Evolutionary conservation across 1,140 invertebrate species (phyloP).

Genomic region (Zaprionus vittiger): DNA sequence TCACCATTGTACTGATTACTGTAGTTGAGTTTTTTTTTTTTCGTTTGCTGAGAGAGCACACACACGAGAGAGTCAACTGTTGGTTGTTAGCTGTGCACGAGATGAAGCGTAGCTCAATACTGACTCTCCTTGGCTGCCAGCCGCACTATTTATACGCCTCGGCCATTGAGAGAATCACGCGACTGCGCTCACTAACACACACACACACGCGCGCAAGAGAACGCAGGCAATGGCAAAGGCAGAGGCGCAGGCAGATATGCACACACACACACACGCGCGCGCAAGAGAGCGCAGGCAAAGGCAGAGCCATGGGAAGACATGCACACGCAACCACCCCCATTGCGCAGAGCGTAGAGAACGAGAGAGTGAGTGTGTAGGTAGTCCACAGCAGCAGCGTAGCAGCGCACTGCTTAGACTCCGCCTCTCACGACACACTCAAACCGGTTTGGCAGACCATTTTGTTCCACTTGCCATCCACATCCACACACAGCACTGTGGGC

Average conservation of each 20-base stretch:
- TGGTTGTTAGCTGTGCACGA: constrained; percentile 51
- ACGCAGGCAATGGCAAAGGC: constrained; percentile 5
- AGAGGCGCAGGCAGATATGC: constrained; percentile 1
- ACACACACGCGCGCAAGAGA: neutral
- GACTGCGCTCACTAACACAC: constrained; percentile 41
- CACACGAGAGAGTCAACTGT: constrained; percentile 47
- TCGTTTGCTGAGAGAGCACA: constrained; percentile 3
- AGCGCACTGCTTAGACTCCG: constrained; percentile 41
- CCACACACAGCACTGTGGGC: neutral
- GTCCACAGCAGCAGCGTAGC: neutral
- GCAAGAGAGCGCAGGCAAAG: constrained; percentile 19
- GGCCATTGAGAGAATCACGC: constrained; percentile 17
- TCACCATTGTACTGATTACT: constrained; percentile 61
- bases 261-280: constrained; percentile 14
- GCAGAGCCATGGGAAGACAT: neutral
- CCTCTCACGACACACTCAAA: constrained; percentile 41
- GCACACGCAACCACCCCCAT: constrained; percentile 23
- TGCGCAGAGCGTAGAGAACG: constrained; percentile 13
- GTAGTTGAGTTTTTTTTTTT: constrained; percentile 14
- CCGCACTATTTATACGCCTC: constrained; percentile 69
- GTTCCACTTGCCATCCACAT: constrained; percentile 76
- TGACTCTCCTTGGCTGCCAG: constrained; percentile 57
- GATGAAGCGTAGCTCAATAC: constrained; percentile 60
- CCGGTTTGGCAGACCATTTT: constrained; percentile 68
- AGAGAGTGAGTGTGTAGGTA: constrained; percentile 12